phyloP scores from a whole-genome alignment of 2,888 invertebrate genomes.

The Hofmannophila pseudospretella region DNA sequence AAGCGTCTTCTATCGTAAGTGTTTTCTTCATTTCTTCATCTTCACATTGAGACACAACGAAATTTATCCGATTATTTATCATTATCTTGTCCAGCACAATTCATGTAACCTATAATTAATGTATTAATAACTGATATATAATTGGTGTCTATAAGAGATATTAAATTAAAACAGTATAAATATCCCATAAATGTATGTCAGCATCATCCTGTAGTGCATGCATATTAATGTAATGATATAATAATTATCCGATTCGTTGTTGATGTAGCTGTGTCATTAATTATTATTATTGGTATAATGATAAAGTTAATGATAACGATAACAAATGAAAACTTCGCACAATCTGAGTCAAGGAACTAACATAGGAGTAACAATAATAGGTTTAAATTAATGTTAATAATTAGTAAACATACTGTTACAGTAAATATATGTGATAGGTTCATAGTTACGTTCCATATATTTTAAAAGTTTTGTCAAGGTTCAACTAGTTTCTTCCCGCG shows the following conservation, averaged over 20 bases:
- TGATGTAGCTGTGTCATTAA: conserved; percentile 66
- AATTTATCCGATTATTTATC: conserved; percentile 28
- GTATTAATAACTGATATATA: conserved; percentile 44
- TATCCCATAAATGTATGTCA: conserved; percentile 44
- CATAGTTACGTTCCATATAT: conserved; percentile 25
- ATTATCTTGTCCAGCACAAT: conserved; percentile 43
- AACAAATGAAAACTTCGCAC: conserved; percentile 67
- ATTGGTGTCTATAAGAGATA: conserved; percentile 70
- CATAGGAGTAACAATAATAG: conserved; percentile 59
- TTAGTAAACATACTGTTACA: conserved; percentile 41
- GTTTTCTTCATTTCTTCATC: conserved; percentile 18
- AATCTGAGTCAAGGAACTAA: conserved; percentile 70
- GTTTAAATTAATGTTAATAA: conserved; percentile 33
- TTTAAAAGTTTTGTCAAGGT: conserved; percentile 1
- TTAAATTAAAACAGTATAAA: conserved; percentile 31
- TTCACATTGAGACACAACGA: conserved; percentile 61
- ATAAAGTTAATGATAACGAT: conserved; percentile 30
- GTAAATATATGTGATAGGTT: conserved; percentile 33
- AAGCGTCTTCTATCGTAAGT: conserved; percentile 56
- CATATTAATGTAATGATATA: conserved; percentile 25
- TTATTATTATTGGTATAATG: conserved; percentile 31
- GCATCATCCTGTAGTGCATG: conserved; percentile 48
- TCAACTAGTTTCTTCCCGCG: background rate
- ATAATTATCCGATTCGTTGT: conserved; percentile 48
- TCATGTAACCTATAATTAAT: conserved; percentile 43